phyloP scores from a whole-genome alignment of 2,113 vertebrate species.

The Pyrgilauda ruficollis region DNA sequence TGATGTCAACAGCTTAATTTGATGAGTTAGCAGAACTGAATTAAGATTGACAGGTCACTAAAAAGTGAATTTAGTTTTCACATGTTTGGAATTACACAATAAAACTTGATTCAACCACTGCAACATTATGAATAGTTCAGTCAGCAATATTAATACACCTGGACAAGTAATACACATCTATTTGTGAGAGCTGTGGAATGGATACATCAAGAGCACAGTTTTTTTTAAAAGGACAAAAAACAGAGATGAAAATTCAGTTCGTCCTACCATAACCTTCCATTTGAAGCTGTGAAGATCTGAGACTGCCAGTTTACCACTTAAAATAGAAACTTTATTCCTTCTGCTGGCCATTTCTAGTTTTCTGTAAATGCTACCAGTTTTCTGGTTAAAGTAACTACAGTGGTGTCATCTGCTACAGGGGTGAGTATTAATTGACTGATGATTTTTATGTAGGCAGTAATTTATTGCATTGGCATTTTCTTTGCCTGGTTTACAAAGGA shows the following conservation, averaged over 20 bases:
- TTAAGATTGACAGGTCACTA: background rate
- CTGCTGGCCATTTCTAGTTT: background rate
- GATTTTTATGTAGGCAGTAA: background rate
- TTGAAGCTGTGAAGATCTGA: background rate
- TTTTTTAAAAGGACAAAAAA: background rate
- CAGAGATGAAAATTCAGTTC: background rate
- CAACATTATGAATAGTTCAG: background rate
- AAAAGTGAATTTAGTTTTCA: constrained; percentile 16
- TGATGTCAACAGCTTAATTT: background rate
- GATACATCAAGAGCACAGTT: background rate
- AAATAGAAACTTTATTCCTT: background rate
- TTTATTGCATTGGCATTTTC: background rate
- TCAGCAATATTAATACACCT: background rate
- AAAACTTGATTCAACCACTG: constrained; percentile 9
- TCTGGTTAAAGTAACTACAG: background rate
- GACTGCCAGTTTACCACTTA: background rate
- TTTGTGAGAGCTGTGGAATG: background rate
- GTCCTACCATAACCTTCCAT: background rate
- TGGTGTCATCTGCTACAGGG: background rate
- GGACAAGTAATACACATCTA: background rate
- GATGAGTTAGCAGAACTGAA: background rate
- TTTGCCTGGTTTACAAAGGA: background rate
- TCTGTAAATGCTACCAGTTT: background rate
- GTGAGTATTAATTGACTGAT: background rate
- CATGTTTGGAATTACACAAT: background rate